Evolutionary conservation across 2,113 vertebrate genomes (phyloP).

Genomic region (Sisor rabdophorus): DNA sequence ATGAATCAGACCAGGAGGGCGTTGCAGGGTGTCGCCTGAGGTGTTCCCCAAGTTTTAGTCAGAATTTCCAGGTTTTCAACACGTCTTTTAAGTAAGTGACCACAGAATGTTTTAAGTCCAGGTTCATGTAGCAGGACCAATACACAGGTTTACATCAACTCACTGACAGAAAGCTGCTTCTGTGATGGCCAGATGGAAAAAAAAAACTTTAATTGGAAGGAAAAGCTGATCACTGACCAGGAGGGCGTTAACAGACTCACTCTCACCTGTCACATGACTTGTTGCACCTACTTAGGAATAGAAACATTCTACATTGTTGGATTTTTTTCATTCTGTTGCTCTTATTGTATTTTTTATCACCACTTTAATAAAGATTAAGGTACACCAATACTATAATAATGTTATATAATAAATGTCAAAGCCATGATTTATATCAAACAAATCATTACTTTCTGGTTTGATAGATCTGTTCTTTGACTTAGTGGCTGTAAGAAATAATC

Average conservation of each 20-base stretch:
- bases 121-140: conserved; percentile 31
- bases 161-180: conserved; percentile 64
- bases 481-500: no score
- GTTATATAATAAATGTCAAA: no score
- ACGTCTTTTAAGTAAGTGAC: conserved; percentile 8
- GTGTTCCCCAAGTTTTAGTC: conserved; percentile 45
- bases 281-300: conserved; percentile 60
- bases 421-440: no score
- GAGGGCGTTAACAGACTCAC: conserved; percentile 67
- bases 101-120: conserved; percentile 34
- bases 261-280: conserved; percentile 68
- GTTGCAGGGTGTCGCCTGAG: conserved; percentile 39
- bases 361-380: no score
- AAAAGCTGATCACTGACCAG: conserved; percentile 62
- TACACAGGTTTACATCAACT: conserved; percentile 42
- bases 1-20: conserved; percentile 40
- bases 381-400: no score
- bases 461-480: no score
- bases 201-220: conserved; percentile 51
- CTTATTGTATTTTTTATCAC: not conserved
- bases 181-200: conserved; percentile 68
- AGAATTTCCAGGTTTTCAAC: conserved; percentile 44
- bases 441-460: no score
- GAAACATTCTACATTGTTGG: conserved; percentile 28
- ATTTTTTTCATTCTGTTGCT: not conserved